Conservation (phyloP, 2,888 invertebrate genomes). For the Torymus auratus region DNA sequence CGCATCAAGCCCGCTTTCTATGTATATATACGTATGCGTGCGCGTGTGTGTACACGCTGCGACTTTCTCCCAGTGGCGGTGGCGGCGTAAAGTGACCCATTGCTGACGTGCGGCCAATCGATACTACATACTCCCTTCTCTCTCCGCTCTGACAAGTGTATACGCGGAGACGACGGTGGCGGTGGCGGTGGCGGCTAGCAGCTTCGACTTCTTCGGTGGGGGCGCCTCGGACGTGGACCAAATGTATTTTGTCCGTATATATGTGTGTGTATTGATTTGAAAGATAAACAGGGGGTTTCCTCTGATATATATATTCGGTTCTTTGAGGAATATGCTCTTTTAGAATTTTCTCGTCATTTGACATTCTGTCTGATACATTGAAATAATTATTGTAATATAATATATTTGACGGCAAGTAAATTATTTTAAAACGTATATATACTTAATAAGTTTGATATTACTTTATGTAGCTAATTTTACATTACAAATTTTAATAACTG, state of each 20-base stretch:
- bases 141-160: conserved; percentile 62
- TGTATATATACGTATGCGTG: background rate
- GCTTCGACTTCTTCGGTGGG: conserved; percentile 25
- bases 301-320: too few relatives aligned
- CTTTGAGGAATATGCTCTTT: too few relatives aligned
- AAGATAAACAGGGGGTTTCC: too few relatives aligned
- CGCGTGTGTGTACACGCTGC: background rate
- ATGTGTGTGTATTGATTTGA: too few relatives aligned
- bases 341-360: too few relatives aligned
- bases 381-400: too few relatives aligned
- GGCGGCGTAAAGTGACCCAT: conserved; percentile 62
- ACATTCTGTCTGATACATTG: too few relatives aligned
- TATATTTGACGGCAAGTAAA: too few relatives aligned
- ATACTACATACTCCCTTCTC: conserved; percentile 61
- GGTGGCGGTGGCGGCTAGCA: conserved; percentile 44
- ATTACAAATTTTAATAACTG: too few relatives aligned
- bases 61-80: conserved; percentile 32
- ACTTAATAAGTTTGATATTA: too few relatives aligned
- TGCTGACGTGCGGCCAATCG: conserved; percentile 64
- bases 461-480: too few relatives aligned
- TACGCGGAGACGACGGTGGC: background rate
- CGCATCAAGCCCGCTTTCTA: conserved; percentile 25
- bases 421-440: too few relatives aligned
- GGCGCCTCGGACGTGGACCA: background rate
- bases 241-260: background rate